phyloP scores from a whole-genome alignment of 2,797 vertebrate species.

The Rhinoraja longicauda region DNA sequence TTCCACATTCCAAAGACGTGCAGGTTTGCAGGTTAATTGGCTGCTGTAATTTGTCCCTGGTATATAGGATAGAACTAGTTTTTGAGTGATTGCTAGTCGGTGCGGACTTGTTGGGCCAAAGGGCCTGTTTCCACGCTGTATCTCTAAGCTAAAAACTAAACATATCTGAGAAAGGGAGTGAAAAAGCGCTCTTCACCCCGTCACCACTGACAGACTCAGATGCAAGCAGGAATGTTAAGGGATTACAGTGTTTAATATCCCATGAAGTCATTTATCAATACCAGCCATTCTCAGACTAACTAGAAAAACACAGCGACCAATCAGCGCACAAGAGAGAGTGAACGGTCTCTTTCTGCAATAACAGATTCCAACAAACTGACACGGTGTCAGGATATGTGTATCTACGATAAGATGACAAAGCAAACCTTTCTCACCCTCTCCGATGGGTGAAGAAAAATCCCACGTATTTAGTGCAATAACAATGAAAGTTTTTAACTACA shows the following conservation, averaged over 20 bases:
- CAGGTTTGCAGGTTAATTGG: too few species aligned
- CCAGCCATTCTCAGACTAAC: constrained; percentile 61
- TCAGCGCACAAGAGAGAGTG: constrained; percentile 50
- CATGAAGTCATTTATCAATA: constrained; percentile 61
- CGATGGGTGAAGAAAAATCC: constrained; percentile 13
- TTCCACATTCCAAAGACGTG: too few species aligned
- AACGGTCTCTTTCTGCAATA: constrained; percentile 49
- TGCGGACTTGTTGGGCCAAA: too few species aligned
- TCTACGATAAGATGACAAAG: constrained; percentile 26
- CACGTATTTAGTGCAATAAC: constrained; percentile 5
- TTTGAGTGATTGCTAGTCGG: too few species aligned
- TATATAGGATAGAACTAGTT: too few species aligned
- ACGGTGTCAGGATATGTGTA: constrained; percentile 47
- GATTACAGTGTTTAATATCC: constrained; percentile 59
- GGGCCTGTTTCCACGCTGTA: too few species aligned
- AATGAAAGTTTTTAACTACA: not conserved
- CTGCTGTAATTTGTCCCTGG: too few species aligned
- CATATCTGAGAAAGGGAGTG: constrained; percentile 35
- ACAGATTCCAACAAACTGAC: constrained; percentile 59
- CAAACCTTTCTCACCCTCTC: constrained; percentile 17
- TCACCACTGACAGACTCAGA: constrained; percentile 42
- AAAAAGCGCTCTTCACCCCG: constrained; percentile 40
- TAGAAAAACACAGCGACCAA: constrained; percentile 64
- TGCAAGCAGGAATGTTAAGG: constrained; percentile 54
- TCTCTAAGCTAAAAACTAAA: too few species aligned